phyloP scores from a whole-genome alignment of 1,140 invertebrate genomes.

The Dendroctonus valens region DNA sequence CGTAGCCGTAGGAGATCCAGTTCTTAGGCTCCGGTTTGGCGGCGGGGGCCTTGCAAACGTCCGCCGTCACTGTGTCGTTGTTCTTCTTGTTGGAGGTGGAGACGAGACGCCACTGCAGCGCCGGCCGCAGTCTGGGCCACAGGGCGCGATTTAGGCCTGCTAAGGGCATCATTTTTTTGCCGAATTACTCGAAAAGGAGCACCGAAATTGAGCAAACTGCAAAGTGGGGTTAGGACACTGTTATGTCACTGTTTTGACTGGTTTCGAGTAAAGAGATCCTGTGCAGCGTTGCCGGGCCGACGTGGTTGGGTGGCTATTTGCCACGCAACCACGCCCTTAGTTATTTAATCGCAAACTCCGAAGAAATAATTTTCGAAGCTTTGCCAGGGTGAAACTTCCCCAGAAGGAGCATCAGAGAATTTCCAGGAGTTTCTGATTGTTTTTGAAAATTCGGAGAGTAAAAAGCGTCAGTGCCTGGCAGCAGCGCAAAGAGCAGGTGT shows the following conservation, averaged over 20 bases:
- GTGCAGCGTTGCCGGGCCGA: no score
- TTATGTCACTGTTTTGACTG: slow-evolving; percentile 35
- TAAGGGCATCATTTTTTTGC: slow-evolving; percentile 37
- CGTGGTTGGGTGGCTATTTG: no score
- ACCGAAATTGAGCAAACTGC: neutral
- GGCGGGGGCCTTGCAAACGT: slow-evolving; percentile 23
- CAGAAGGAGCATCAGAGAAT: no score
- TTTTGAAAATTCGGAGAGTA: no score
- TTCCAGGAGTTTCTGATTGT: no score
- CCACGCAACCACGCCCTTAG: no score
- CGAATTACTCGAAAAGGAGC: neutral
- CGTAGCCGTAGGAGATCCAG: slow-evolving; percentile 82
- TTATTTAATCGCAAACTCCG: no score
- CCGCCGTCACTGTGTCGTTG: slow-evolving; percentile 43
- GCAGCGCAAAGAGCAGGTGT: no score
- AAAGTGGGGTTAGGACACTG: slow-evolving; percentile 33
- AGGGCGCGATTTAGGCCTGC: slow-evolving; percentile 27
- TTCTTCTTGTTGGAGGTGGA: slow-evolving; percentile 49
- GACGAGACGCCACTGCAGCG: slow-evolving; percentile 39
- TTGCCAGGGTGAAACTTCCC: no score
- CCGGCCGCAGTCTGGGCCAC: slow-evolving; percentile 37
- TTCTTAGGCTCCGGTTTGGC: slow-evolving; percentile 55
- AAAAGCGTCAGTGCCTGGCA: no score
- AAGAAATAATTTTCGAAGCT: no score
- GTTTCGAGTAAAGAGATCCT: no score